phyloP scores from a whole-genome alignment of 1,140 invertebrate species.

The Zophobas atratus region DNA sequence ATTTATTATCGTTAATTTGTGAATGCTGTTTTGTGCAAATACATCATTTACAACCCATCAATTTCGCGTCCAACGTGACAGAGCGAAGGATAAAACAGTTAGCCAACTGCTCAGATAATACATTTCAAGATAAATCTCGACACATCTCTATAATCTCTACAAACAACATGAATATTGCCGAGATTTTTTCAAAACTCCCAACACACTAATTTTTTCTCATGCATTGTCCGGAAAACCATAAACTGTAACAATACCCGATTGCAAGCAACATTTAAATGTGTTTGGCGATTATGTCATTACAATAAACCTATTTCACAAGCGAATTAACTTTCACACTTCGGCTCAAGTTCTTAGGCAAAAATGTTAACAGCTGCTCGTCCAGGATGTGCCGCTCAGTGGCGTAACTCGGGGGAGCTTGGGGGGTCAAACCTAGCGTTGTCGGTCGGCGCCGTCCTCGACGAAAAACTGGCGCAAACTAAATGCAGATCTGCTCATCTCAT shows the following conservation, averaged over 20 bases:
- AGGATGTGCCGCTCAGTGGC: slow-evolving; percentile 6
- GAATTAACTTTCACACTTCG: slow-evolving; percentile 35
- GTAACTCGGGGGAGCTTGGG: slow-evolving; percentile 3
- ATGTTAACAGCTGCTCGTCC: slow-evolving; percentile 1
- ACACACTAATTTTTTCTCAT: not conserved
- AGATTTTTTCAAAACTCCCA: not conserved
- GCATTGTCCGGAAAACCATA: not conserved
- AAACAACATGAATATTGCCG: no score
- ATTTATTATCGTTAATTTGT: slow-evolving; percentile 28
- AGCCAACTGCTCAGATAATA: not conserved
- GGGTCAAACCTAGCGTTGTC: no score
- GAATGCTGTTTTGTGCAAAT: not conserved
- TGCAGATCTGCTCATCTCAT: slow-evolving; percentile 29
- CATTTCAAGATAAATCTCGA: no score
- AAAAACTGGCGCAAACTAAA: slow-evolving; percentile 9
- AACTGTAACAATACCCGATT: slow-evolving; percentile 4
- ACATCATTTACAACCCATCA: slow-evolving; percentile 11
- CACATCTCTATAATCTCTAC: no score
- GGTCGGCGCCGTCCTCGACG: no score
- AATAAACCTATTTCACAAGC: slow-evolving; percentile 13
- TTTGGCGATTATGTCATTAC: slow-evolving; percentile 31
- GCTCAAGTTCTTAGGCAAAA: not conserved
- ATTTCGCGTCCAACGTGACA: slow-evolving; percentile 16
- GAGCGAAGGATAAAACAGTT: slow-evolving; percentile 22
- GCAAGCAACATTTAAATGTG: no score